Conservation (phyloP, 2,797 vertebrate species). For the Pipistrellus kuhlii region DNA sequence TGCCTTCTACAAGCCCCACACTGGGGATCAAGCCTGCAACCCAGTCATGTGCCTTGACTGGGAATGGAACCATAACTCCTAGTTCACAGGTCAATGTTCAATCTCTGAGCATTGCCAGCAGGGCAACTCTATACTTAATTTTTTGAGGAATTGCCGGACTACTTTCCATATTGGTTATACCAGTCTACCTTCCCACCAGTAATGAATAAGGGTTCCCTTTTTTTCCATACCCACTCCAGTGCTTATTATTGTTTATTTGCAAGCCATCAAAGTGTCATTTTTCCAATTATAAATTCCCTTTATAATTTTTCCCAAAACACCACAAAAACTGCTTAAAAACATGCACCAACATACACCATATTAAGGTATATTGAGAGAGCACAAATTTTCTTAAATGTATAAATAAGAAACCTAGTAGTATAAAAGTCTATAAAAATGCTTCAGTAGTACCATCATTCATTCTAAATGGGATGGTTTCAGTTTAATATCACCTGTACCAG, state of each 20-base stretch:
- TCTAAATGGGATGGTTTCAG: background rate
- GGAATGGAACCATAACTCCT: too few relatives aligned
- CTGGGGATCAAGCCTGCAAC: too few relatives aligned
- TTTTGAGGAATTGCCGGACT: too few relatives aligned
- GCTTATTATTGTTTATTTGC: background rate
- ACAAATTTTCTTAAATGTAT: background rate
- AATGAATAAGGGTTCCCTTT: too few relatives aligned
- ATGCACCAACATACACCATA: background rate
- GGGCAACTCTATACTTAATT: too few relatives aligned
- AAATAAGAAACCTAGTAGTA: background rate
- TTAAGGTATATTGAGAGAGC: background rate
- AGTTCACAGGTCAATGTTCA: too few relatives aligned
- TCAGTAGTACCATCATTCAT: background rate
- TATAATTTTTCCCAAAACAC: background rate
- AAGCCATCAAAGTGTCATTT: constrained; percentile 61
- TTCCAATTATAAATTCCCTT: constrained; percentile 60
- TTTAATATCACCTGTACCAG: background rate
- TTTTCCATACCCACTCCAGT: too few relatives aligned
- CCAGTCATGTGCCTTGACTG: too few relatives aligned
- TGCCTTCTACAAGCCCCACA: too few relatives aligned
- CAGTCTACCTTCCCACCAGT: too few relatives aligned
- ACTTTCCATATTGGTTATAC: too few relatives aligned
- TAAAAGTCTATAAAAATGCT: background rate
- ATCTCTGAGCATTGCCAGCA: too few relatives aligned
- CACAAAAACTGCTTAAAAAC: background rate